phyloP scores from a whole-genome alignment of 1,140 invertebrate genomes.

The Oscheius sp. region DNA sequence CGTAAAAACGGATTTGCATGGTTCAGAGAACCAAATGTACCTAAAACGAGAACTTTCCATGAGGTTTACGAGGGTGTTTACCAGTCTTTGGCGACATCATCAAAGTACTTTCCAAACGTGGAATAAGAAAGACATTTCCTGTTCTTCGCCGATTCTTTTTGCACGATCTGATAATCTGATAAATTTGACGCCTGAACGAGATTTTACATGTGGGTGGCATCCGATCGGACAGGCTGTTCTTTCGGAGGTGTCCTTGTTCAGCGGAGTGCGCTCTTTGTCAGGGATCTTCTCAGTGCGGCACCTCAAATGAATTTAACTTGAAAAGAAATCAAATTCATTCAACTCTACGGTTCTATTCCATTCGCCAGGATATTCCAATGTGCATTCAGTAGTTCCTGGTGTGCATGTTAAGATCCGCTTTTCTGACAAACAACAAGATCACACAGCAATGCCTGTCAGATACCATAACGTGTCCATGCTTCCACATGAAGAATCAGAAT shows the following conservation, averaged over 20 bases:
- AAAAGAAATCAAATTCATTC: not conserved
- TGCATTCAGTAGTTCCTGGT: not conserved
- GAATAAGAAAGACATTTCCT: not conserved
- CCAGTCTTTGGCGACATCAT: not conserved
- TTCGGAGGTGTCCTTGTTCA: not conserved
- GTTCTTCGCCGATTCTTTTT: not conserved
- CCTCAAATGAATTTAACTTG: not conserved
- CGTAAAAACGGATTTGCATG: not conserved
- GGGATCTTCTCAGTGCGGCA: not conserved
- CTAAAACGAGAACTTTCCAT: not conserved
- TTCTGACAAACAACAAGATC: not conserved
- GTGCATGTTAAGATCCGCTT: not conserved
- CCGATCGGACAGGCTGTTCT: not conserved
- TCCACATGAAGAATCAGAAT: too few species aligned
- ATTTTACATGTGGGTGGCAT: not conserved
- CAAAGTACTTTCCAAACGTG: not conserved
- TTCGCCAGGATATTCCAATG: not conserved
- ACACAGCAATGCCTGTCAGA: not conserved
- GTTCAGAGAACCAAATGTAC: constrained; percentile 2
- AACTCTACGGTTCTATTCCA: not conserved
- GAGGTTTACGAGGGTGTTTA: not conserved
- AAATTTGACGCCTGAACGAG: not conserved
- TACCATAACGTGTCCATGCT: not conserved
- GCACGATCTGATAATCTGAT: not conserved
- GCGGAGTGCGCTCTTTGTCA: not conserved